These are phyloP conservation scores for Zosterops pallidus DNA, from an alignment of 2,113 vertebrate species.

Conservation along the genomic window DNA sequence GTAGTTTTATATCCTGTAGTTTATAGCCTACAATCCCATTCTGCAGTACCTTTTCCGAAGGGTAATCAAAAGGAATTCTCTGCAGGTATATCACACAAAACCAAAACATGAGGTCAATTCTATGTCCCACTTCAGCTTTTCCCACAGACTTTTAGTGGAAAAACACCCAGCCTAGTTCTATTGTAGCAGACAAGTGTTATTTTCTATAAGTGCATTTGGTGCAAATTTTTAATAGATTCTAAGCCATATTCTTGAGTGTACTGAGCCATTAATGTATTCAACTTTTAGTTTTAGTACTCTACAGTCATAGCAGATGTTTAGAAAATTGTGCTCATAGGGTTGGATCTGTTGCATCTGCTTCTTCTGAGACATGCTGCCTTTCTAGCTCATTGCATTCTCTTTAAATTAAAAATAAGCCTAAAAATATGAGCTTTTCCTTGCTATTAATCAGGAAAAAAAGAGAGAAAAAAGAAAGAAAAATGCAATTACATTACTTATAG, in stretches of 20 bases:
- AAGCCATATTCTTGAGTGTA: not conserved
- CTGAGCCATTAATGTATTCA: not conserved
- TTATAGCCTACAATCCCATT: not conserved
- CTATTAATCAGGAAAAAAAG: not conserved
- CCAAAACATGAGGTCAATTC: not conserved
- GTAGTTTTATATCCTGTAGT: not conserved
- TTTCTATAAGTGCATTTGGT: not conserved
- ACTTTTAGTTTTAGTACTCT: not conserved
- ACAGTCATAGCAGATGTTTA: conserved; percentile 29
- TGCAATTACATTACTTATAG: not conserved
- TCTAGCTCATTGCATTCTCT: conserved; percentile 23
- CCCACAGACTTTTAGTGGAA: not conserved
- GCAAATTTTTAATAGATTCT: not conserved
- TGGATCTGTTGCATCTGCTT: conserved; percentile 47
- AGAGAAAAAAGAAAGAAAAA: not conserved
- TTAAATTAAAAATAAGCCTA: conserved; percentile 42
- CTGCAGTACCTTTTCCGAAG: not conserved
- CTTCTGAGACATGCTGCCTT: conserved; percentile 26
- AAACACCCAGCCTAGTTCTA: not conserved
- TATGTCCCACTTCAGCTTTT: not conserved
- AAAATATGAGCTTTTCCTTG: conserved; percentile 3
- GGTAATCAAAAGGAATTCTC: not conserved
- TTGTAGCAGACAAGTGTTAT: not conserved
- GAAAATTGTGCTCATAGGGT: conserved; percentile 48
- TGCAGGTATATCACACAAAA: not conserved